phyloP scores from a whole-genome alignment of 1,140 invertebrate genomes.

The Brachionus rotundiformis region DNA sequence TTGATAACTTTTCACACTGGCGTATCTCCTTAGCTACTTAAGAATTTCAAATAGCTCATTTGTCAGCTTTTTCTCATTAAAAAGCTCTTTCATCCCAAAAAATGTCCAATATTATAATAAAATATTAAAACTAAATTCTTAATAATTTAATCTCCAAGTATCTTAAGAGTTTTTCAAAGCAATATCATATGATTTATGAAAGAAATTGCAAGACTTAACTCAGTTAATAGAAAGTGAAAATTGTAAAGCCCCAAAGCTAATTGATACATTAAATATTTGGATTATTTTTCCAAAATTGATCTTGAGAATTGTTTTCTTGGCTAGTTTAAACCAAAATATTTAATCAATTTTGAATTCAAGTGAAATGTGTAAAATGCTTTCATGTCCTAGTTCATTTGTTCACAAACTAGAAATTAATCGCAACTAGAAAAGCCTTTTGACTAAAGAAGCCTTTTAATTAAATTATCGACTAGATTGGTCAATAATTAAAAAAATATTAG shows the following conservation, averaged over 20 bases:
- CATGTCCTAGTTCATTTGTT: not conserved
- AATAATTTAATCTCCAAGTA: too few relatives aligned
- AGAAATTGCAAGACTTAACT: not conserved
- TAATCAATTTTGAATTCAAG: constrained; percentile 5
- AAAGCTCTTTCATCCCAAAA: too few relatives aligned
- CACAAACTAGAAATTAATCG: too few relatives aligned
- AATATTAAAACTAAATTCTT: too few relatives aligned
- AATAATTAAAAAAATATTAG: not conserved
- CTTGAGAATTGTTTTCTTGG: not conserved
- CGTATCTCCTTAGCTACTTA: too few relatives aligned
- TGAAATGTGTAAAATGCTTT: constrained; percentile 3
- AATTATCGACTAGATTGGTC: not conserved
- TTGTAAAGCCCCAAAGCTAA: not conserved
- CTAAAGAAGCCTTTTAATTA: not conserved
- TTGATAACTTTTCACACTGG: too few relatives aligned
- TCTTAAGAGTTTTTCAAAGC: too few relatives aligned
- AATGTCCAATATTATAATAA: too few relatives aligned
- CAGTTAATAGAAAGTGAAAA: not conserved
- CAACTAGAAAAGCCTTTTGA: not conserved
- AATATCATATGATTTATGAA: too few relatives aligned
- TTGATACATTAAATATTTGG: not conserved
- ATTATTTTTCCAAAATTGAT: not conserved
- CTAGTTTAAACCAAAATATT: not conserved
- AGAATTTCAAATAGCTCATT: too few relatives aligned
- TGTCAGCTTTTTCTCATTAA: too few relatives aligned